Base-by-base conservation (phyloP, 2,797 vertebrate genomes). In the Melanotaenia parkinsoni region DNA sequence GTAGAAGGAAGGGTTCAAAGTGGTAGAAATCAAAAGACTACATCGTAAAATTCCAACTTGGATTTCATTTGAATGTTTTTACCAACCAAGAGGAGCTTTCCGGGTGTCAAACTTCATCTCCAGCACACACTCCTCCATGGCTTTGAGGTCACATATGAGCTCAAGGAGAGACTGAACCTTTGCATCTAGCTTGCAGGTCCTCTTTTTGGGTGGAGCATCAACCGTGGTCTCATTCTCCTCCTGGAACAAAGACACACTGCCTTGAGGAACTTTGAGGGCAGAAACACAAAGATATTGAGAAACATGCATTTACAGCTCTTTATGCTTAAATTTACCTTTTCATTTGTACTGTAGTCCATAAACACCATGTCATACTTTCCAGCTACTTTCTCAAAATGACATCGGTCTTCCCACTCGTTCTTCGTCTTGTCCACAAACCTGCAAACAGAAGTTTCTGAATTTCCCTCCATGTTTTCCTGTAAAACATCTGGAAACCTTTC, bases 391-490 rank as follows among this genome's bases (percentile, higher is more conserved):
- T 95, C 88, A 88, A 98, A 98, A 61, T 6, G 51, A 0, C 30
- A 86, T 56, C 95, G 91, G 22, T 88, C 18, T 1, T 91, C 90
- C 97, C 97, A 98, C 35, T 94, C 91, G 11, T 98, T 98, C 84
- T 96, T 96, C 0, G 97, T 98, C 89, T 98, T 98, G 67, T 97
- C 96, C n/a, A 94, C 64, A 81, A 98, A 98, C 83, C 97, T 98
- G 82, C 1, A 5, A 47, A 35, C 2, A 65, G 2, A 51, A 11
- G 5, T 45, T 47, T 28, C 2, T 43, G 10, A 50, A 12, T 60
- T 40, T 59, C 2, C 54, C 5, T 13, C 0, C 59, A 33, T 33
- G 13, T 8, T 16, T 71, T 3, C 30, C 20, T n/a, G 16, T 2
- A 9, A 58, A 0, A 40, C 26, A 40, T n/a, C 4, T 2, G 0